phyloP scores from a whole-genome alignment of 2,888 invertebrate genomes.

The Caenorhabditis sp. region DNA sequence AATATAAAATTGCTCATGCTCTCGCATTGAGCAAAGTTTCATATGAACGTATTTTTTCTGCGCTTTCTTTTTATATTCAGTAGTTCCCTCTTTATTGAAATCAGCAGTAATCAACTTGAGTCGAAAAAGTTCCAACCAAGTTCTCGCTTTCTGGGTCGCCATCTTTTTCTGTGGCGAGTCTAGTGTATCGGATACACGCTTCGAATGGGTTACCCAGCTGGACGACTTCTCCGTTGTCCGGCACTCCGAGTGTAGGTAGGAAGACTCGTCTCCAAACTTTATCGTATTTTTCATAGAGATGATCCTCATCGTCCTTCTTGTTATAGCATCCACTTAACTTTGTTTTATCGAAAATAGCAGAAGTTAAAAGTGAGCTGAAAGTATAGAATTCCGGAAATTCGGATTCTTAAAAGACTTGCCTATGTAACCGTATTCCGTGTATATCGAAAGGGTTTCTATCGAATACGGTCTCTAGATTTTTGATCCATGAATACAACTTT shows the following conservation, averaged over 20 bases:
- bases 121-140: slow-evolving; percentile 51
- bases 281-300: slow-evolving; percentile 51
- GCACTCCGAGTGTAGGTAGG: slow-evolving; percentile 64
- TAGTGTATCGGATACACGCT: slow-evolving; percentile 56
- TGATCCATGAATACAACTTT: slow-evolving; percentile 59
- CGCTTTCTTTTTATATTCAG: too few species aligned
- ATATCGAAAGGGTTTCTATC: slow-evolving; percentile 60
- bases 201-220: slow-evolving; percentile 67
- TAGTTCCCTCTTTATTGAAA: slow-evolving; percentile 3
- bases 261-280: slow-evolving; percentile 59
- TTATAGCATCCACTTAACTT: slow-evolving; percentile 47
- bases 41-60: slow-evolving; percentile 55
- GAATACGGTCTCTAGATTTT: slow-evolving; percentile 59
- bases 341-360: slow-evolving; percentile 52
- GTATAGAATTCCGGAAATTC: neutral
- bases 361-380: slow-evolving; percentile 61
- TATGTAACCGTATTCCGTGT: slow-evolving; percentile 64
- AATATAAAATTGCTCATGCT: slow-evolving; percentile 45
- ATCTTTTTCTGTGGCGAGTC: slow-evolving; percentile 13
- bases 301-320: slow-evolving; percentile 32
- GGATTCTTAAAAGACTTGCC: neutral
- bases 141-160: slow-evolving; percentile 19
- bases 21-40: slow-evolving; percentile 28
- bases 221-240: slow-evolving; percentile 6
- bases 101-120: slow-evolving; percentile 62